Percentiles rank a stretch among this genome's conserved stretches.
These are phyloP conservation scores for Stictonetta naevosa DNA, from an alignment of 2,113 vertebrate genomes.

Conservation along the genomic window DNA sequence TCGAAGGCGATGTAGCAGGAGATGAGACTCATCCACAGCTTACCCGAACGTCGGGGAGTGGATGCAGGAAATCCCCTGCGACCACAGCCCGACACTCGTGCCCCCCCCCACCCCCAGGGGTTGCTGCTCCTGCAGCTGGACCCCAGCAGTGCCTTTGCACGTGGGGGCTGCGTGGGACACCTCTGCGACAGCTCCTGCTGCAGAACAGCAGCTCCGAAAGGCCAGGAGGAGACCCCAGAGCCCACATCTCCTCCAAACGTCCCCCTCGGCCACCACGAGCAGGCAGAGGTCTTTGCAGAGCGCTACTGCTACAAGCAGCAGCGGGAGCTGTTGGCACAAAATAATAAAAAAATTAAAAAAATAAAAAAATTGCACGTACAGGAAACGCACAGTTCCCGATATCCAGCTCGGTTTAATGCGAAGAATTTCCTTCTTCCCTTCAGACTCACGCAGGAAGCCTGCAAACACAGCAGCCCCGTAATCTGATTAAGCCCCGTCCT, in stretches of 20 bases:
- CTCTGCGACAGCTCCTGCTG: neutral
- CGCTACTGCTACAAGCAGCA: neutral
- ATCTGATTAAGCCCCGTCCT: neutral
- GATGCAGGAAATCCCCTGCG: neutral
- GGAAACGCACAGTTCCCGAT: slow-evolving; percentile 45
- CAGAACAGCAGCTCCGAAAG: neutral
- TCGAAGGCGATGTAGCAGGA: neutral
- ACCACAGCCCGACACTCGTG: neutral
- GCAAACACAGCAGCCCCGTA: neutral
- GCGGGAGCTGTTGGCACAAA: neutral
- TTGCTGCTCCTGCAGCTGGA: neutral
- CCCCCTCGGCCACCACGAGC: neutral
- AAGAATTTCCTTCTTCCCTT: slow-evolving; percentile 49
- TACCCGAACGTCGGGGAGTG: neutral
- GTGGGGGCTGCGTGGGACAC: neutral
- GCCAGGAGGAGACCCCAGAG: neutral
- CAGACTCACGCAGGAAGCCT: slow-evolving; percentile 33
- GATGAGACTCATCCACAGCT: neutral
- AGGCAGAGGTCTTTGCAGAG: neutral
- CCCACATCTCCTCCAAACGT: rapidly evolving
- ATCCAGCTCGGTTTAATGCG: neutral
- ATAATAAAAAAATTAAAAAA: neutral
- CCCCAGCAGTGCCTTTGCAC: neutral
- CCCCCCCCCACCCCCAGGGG: neutral
- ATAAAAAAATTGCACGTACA: neutral